Evolutionary conservation across 2,888 invertebrate species (phyloP).

Genomic region (Panopea generosa): DNA sequence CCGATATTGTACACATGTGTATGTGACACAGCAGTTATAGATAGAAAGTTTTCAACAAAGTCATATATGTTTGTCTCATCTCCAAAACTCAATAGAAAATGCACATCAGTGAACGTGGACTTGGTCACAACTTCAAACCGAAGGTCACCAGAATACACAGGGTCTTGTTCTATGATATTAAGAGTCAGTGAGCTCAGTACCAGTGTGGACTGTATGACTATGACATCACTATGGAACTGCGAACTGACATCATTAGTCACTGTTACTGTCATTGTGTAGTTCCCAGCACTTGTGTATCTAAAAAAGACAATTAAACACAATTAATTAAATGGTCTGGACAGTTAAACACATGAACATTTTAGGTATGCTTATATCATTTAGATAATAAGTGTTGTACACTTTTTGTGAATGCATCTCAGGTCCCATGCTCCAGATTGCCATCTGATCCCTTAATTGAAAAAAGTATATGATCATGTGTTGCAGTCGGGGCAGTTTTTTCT

Average conservation of each 20-base stretch:
- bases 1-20: slow-evolving; percentile 61
- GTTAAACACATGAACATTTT: no score
- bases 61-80: slow-evolving; percentile 33
- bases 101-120: slow-evolving; percentile 25
- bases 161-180: slow-evolving; percentile 23
- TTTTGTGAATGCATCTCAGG: no score
- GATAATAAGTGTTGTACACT: no score
- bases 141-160: slow-evolving; percentile 44
- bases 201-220: slow-evolving; percentile 52
- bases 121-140: slow-evolving; percentile 16
- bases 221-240: slow-evolving; percentile 2
- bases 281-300: slow-evolving; percentile 45
- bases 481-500: no score
- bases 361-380: no score
- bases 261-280: slow-evolving; percentile 56
- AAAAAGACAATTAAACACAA: slow-evolving; percentile 17
- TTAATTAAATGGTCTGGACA: background rate
- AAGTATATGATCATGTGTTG: no score
- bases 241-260: slow-evolving; percentile 57
- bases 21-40: background rate
- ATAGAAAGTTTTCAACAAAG: slow-evolving; percentile 15
- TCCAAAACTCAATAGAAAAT: slow-evolving; percentile 53
- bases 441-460: no score
- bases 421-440: no score
- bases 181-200: slow-evolving; percentile 26